phyloP scores from a whole-genome alignment of 2,113 vertebrate species.

The Tenrec ecaudatus region DNA sequence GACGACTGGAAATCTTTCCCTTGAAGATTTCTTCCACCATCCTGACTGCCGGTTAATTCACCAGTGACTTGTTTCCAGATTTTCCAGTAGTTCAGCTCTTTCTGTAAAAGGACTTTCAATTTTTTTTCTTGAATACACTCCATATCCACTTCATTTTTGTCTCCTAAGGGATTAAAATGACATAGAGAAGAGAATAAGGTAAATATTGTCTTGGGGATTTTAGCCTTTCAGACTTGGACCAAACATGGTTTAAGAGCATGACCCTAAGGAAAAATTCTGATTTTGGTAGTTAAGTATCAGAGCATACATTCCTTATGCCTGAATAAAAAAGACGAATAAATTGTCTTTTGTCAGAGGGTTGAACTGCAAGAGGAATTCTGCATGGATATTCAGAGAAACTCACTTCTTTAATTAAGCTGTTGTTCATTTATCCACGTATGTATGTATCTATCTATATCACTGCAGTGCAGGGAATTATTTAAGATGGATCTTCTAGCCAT shows the following conservation, averaged over 20 bases:
- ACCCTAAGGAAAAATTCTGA: not conserved
- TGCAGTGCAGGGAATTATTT: too few species aligned
- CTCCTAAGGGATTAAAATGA: conserved; percentile 20
- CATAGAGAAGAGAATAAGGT: conserved; percentile 2
- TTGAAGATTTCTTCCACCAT: not conserved
- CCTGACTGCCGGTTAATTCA: not conserved
- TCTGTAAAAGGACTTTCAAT: too few species aligned
- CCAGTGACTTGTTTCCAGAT: not conserved
- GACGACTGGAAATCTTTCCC: not conserved
- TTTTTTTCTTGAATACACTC: too few species aligned
- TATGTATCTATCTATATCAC: too few species aligned
- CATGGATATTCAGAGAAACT: not conserved
- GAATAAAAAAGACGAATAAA: not conserved
- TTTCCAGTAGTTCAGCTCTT: too few species aligned
- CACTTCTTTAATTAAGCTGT: not conserved
- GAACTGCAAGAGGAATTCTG: not conserved
- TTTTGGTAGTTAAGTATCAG: not conserved
- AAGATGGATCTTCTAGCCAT: too few species aligned
- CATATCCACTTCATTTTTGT: not conserved
- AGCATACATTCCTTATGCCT: not conserved
- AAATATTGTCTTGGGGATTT: not conserved
- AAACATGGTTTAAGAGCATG: not conserved
- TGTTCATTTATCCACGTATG: too few species aligned
- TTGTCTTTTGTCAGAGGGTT: not conserved
- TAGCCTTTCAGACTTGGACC: not conserved